These are phyloP conservation scores for Ophraella communa DNA, from an alignment of 2,888 invertebrate genomes.

Conservation along the genomic window DNA sequence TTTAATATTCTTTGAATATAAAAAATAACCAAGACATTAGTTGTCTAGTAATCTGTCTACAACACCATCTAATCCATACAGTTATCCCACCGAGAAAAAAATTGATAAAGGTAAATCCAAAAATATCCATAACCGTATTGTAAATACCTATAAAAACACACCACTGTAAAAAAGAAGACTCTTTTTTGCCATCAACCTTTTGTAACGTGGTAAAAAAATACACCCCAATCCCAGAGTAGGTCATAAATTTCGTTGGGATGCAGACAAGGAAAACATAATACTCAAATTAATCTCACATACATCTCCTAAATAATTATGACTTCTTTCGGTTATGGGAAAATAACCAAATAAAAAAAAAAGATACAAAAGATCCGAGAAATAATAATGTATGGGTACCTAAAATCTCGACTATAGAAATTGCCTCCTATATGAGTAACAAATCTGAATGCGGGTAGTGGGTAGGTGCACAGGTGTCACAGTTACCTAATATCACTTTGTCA, in stretches of 20 bases:
- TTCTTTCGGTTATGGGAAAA: conserved; percentile 30
- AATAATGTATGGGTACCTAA: conserved; percentile 29
- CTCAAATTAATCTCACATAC: conserved; percentile 36
- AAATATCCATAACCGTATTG: neutral
- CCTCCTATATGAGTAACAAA: conserved; percentile 37
- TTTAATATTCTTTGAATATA: too few relatives aligned
- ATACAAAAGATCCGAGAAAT: conserved; percentile 25
- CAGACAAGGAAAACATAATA: conserved; percentile 28
- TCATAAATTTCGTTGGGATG: conserved; percentile 26
- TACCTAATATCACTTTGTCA: conserved; percentile 31
- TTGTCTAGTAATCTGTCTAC: neutral
- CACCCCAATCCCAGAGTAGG: conserved; percentile 26
- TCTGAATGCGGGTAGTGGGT: conserved; percentile 38
- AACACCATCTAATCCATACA: neutral
- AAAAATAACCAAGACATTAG: too few relatives aligned
- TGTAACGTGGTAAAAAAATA: conserved; percentile 17
- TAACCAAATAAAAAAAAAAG: conserved; percentile 14
- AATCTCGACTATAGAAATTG: conserved; percentile 31
- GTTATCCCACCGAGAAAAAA: neutral
- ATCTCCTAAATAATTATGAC: conserved; percentile 36
- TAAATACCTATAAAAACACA: conserved; percentile 12
- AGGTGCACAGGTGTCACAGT: conserved; percentile 48
- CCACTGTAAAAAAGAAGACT: conserved; percentile 16
- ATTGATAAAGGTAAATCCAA: neutral
- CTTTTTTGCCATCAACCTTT: conserved; percentile 8